Percentiles rank a stretch among this genome's conserved stretches.
Conservation (phyloP, 2,888 invertebrate species). For the Hoplodrina blanda region DNA sequence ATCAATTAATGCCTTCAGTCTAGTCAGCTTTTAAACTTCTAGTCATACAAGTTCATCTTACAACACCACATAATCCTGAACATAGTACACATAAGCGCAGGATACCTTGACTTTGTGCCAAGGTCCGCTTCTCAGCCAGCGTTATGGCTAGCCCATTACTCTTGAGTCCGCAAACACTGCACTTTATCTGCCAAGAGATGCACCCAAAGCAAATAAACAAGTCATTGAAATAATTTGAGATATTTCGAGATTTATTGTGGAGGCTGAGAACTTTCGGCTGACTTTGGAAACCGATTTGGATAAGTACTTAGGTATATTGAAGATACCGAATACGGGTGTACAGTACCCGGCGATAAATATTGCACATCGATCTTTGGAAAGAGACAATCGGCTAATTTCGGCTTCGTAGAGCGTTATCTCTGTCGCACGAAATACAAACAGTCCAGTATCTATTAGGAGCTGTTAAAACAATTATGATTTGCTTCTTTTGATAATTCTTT, state of each 20-base stretch:
- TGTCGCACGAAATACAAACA: too few species aligned
- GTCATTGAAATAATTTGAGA: conserved; percentile 29
- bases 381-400: too few species aligned
- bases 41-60: neutral
- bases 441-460: too few species aligned
- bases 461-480: too few species aligned
- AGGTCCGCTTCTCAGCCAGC: conserved; percentile 26
- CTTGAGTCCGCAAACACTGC: conserved; percentile 41
- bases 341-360: too few species aligned
- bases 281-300: conserved; percentile 7
- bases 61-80: neutral
- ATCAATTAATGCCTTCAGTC: neutral
- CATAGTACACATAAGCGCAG: conserved; percentile 8
- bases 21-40: neutral
- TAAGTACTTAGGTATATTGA: neutral
- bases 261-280: conserved; percentile 11
- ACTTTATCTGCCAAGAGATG: conserved; percentile 51
- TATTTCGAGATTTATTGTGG: conserved; percentile 23
- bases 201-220: conserved; percentile 45
- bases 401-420: too few species aligned
- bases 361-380: too few species aligned
- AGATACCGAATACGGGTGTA: too few species aligned
- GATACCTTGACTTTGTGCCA: conserved; percentile 60
- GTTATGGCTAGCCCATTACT: conserved; percentile 40
- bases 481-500: too few species aligned